Evolutionary conservation across 2,888 invertebrate genomes (phyloP).

Genomic region (Neocrepidodera transversa): DNA sequence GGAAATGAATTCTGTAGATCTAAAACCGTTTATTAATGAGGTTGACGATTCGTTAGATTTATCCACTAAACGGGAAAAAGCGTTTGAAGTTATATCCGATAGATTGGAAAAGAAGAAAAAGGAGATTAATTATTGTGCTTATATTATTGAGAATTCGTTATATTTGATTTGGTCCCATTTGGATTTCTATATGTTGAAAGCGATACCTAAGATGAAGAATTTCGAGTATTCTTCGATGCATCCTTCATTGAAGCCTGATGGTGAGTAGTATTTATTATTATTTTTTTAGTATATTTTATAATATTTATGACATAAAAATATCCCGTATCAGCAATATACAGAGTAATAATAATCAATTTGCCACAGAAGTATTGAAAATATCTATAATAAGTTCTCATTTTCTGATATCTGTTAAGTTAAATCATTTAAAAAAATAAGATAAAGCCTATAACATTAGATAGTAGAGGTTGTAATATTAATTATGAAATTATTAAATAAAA

Average conservation of each 20-base stretch:
- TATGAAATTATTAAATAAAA: no score
- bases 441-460: no score
- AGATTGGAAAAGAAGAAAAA: slow-evolving; percentile 66
- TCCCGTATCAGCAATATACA: no score
- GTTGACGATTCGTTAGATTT: slow-evolving; percentile 50
- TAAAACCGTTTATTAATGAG: slow-evolving; percentile 63
- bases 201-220: slow-evolving; percentile 61
- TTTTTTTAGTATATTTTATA: no score
- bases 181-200: slow-evolving; percentile 72
- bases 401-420: no score
- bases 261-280: no score
- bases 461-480: no score
- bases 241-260: slow-evolving; percentile 45
- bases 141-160: slow-evolving; percentile 74
- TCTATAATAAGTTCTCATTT: no score
- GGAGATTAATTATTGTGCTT: slow-evolving; percentile 68
- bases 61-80: slow-evolving; percentile 51
- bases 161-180: slow-evolving; percentile 81
- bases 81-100: slow-evolving; percentile 62
- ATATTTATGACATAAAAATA: no score
- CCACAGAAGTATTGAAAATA: no score
- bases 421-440: no score
- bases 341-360: no score
- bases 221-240: slow-evolving; percentile 44
- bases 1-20: slow-evolving; percentile 64